These are phyloP conservation scores for Lichenostomus cassidix DNA, from an alignment of 2,113 vertebrate species.

Conservation along the genomic window DNA sequence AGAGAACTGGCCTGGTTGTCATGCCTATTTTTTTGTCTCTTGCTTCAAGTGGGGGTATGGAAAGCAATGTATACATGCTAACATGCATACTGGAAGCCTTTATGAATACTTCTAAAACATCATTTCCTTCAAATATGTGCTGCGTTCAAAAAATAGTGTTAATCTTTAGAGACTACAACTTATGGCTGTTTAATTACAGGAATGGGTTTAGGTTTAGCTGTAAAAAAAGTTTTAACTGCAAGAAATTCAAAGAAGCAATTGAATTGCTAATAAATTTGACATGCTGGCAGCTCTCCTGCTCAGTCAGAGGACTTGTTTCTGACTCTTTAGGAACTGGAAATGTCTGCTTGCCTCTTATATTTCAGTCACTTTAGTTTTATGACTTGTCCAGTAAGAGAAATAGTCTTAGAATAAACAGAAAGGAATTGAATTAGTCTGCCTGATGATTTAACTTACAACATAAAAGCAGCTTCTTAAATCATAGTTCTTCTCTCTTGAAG, in stretches of 20 bases:
- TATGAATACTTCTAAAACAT: neutral
- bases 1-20: neutral
- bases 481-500: neutral
- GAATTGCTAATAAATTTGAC: slow-evolving; percentile 49
- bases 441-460: slow-evolving; percentile 33
- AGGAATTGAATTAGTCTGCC: slow-evolving; percentile 35
- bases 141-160: neutral
- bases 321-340: slow-evolving; percentile 19
- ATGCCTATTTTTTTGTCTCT: neutral
- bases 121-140: neutral
- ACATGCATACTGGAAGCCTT: neutral
- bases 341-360: slow-evolving; percentile 27
- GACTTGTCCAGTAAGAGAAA: slow-evolving; percentile 28
- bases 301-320: slow-evolving; percentile 16
- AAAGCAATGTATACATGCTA: neutral
- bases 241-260: slow-evolving; percentile 40
- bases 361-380: slow-evolving; percentile 49
- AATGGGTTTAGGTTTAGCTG: slow-evolving; percentile 30
- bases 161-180: neutral
- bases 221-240: slow-evolving; percentile 41
- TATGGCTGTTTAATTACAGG: slow-evolving; percentile 18
- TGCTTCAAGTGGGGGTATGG: neutral
- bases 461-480: slow-evolving; percentile 27
- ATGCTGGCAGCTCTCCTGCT: neutral
- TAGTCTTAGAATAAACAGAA: slow-evolving; percentile 29